Evolutionary conservation across 2,113 vertebrate genomes (phyloP).

Genomic region (Cisticola juncidis): DNA sequence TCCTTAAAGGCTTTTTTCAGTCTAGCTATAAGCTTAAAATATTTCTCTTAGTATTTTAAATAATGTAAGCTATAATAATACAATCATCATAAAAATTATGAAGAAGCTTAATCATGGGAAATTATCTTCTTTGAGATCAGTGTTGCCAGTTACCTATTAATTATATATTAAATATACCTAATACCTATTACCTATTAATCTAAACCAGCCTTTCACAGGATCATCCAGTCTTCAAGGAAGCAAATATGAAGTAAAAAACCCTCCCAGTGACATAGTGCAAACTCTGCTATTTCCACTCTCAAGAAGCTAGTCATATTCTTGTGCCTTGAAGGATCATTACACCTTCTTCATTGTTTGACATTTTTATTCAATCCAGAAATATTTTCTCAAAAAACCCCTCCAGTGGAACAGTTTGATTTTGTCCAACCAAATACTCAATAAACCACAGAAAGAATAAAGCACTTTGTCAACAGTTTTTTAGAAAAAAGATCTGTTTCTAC

Average conservation of each 20-base stretch:
- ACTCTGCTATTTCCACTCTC: not conserved
- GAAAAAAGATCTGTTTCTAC: not conserved
- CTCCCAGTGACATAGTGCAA: not conserved
- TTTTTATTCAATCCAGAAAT: not conserved
- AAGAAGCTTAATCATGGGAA: not conserved
- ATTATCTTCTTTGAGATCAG: not conserved
- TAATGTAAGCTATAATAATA: not conserved
- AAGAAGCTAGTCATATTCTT: not conserved
- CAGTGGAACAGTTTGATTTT: not conserved
- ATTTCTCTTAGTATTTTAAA: not conserved
- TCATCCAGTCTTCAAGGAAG: not conserved
- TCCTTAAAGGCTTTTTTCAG: not conserved
- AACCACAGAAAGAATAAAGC: not conserved
- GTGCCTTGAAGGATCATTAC: not conserved
- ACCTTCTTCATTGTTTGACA: not conserved
- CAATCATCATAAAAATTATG: not conserved
- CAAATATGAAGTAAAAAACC: not conserved
- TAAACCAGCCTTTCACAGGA: not conserved
- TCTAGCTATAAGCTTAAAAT: not conserved
- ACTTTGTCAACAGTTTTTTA: not conserved
- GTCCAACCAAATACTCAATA: not conserved
- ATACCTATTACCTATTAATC: too few relatives aligned
- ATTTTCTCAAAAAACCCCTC: not conserved
- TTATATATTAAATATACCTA: too few relatives aligned
- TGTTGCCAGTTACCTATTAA: not conserved